A percentile compares a stretch with the other conserved stretches of the same genome.
These are phyloP conservation scores for Microtus ochrogaster DNA, from an alignment of 2,113 vertebrate species.

Conservation along the genomic window DNA sequence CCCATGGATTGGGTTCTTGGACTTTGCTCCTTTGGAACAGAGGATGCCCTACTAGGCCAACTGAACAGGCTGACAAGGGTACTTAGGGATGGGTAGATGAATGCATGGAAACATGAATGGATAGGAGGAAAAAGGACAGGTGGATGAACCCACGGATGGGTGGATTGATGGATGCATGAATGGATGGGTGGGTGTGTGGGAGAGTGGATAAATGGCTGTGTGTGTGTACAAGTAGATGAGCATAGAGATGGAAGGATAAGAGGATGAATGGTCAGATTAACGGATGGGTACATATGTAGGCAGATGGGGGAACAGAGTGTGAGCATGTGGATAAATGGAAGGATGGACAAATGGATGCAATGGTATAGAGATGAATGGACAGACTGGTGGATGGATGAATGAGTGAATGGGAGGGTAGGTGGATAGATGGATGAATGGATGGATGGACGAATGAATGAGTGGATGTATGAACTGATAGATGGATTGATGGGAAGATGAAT, in stretches of 20 bases:
- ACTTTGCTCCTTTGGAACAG: neutral
- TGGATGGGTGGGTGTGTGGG: neutral
- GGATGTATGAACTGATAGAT: too few species aligned
- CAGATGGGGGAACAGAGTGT: accelerated
- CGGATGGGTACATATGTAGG: neutral
- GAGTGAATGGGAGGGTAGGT: accelerated
- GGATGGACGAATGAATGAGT: accelerated
- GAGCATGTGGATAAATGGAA: too few species aligned
- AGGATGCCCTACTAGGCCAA: accelerated
- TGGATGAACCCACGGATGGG: neutral
- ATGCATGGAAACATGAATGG: neutral
- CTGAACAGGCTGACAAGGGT: neutral
- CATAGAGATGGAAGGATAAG: neutral
- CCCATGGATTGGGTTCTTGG: neutral
- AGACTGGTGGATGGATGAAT: neutral
- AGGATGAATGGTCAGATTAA: too few species aligned
- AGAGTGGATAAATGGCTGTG: neutral
- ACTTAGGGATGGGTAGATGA: neutral
- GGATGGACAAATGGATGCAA: too few species aligned
- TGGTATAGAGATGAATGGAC: too few species aligned
- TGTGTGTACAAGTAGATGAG: too few species aligned
- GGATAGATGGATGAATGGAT: too few species aligned
- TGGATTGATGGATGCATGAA: neutral
- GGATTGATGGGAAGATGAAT: too few species aligned
- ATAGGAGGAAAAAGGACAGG: neutral